Percentiles rank a stretch among this genome's conserved stretches.
Conservation (phyloP, 2,113 vertebrate species). For the Mastomys natalensis region DNA sequence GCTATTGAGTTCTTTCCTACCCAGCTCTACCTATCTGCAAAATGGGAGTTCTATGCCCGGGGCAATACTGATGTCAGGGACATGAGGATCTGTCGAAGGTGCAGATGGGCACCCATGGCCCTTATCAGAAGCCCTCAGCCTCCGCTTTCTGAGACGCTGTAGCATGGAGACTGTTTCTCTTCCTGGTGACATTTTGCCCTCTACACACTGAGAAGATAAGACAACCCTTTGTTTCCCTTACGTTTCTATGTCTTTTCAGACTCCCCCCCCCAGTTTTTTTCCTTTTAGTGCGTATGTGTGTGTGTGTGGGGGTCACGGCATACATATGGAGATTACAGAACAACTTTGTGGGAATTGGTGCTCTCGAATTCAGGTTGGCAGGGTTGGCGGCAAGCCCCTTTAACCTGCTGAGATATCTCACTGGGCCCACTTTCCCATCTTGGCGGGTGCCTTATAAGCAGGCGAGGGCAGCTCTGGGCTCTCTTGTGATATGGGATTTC, state of each 20-base stretch:
- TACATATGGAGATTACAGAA: not conserved
- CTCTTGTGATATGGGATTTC: not conserved
- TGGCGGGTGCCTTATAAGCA: not conserved
- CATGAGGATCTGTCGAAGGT: too few species aligned
- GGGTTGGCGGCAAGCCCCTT: too few species aligned
- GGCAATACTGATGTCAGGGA: not conserved
- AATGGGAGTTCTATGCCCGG: not conserved
- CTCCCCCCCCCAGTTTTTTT: not conserved
- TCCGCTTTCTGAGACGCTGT: not conserved
- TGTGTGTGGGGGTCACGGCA: too few species aligned
- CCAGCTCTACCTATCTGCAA: not conserved
- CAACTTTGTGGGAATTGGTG: not conserved
- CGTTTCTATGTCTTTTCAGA: not conserved
- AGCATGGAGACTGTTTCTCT: not conserved
- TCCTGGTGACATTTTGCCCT: not conserved
- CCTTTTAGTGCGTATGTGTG: not conserved
- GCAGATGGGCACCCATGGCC: not conserved
- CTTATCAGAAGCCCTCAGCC: not conserved
- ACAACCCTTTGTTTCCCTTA: not conserved
- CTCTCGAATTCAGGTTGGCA: not conserved
- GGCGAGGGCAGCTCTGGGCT: not conserved
- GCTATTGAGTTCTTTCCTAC: not conserved
- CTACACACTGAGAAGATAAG: constrained; percentile 33
- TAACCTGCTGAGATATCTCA: not conserved
- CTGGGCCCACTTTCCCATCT: not conserved